A percentile compares a stretch with the other conserved stretches of the same genome.
Evolutionary conservation across 2,797 vertebrate species (phyloP).

Genomic region (Falco cherrug): DNA sequence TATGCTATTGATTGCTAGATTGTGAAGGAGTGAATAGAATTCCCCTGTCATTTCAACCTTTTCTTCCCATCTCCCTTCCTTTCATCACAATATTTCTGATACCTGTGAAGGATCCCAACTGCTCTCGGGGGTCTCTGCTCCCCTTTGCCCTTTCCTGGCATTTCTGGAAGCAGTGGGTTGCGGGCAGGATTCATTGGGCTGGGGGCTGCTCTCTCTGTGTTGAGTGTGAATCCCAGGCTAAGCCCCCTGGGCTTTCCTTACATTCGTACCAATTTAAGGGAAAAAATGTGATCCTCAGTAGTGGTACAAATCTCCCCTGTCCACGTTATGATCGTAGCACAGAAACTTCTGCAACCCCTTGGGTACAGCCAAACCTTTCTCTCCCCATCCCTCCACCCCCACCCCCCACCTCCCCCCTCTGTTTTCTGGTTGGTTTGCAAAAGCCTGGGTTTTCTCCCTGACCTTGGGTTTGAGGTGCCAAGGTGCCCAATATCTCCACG

Average conservation of each 20-base stretch:
- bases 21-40: not conserved
- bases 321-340: not conserved
- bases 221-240: not conserved
- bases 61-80: not conserved
- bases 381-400: too few species aligned
- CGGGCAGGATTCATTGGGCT: not conserved
- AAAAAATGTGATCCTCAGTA: not conserved
- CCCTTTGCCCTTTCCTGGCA: slow-evolving; percentile 43
- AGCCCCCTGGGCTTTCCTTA: not conserved
- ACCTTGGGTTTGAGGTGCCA: not conserved
- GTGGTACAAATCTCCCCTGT: not conserved
- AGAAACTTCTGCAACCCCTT: not conserved
- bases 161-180: slow-evolving; percentile 3
- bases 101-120: not conserved
- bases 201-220: not conserved
- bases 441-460: not conserved
- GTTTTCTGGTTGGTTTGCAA: not conserved
- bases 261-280: not conserved
- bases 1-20: slow-evolving; percentile 48
- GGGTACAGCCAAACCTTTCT: not conserved
- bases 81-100: slow-evolving; percentile 4
- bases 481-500: not conserved
- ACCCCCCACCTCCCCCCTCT: not conserved
- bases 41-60: slow-evolving; percentile 57
- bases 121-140: not conserved